Evolutionary conservation across 2,888 invertebrate species (phyloP).

Genomic region (Hyalella azteca): DNA sequence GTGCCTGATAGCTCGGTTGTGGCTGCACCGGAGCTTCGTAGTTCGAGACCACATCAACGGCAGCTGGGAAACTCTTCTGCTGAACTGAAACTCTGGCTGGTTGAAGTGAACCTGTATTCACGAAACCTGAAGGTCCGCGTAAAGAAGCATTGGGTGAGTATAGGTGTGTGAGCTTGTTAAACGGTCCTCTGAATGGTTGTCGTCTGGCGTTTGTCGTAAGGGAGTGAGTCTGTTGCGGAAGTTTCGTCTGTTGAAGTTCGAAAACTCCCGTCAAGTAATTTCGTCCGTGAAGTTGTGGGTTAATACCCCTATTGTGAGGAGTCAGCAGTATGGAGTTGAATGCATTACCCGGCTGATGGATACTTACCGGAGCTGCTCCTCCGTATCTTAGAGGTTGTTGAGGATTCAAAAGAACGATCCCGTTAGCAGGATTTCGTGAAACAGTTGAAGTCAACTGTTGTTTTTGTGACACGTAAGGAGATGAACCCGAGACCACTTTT

Average conservation of each 20-base stretch:
- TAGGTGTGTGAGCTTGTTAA: background rate
- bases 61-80: background rate
- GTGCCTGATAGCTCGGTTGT: background rate
- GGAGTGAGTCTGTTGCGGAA: background rate
- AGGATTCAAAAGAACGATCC: background rate
- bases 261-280: background rate
- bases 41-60: background rate
- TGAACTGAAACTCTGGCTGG: background rate
- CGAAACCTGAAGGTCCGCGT: background rate
- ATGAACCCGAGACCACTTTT: background rate
- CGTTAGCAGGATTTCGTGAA: background rate
- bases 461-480: no score
- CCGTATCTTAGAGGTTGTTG: background rate
- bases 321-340: background rate
- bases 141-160: constrained; percentile 9
- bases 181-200: background rate
- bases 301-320: background rate
- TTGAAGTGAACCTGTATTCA: background rate
- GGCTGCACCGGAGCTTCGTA: background rate
- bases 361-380: background rate
- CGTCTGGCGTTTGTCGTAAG: background rate
- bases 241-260: background rate
- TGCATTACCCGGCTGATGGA: background rate
- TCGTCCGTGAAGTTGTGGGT: background rate
- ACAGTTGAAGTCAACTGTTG: background rate